Base-by-base conservation (phyloP, 2,113 vertebrate species). In the Rhagologus leucostigma region DNA sequence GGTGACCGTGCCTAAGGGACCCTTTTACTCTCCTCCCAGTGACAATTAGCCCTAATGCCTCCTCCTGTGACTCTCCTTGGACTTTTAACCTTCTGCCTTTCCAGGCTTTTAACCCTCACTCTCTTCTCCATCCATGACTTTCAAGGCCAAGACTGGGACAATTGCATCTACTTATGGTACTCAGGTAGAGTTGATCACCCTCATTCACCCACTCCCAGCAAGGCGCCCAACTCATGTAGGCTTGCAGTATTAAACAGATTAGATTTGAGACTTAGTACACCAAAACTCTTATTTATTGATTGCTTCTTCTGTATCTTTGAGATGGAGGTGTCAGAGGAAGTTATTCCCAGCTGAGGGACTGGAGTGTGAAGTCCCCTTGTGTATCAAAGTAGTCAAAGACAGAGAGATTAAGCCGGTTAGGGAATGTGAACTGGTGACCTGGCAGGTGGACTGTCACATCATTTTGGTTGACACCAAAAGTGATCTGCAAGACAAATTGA, bases 371-470 rank as follows among this genome's bases (percentile, higher is more conserved):
- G 78, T 98, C 98, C 0, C 98, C 98, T 4, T 96, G 85, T 9
- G 91, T 82, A 5, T 95, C 91, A 69, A 98, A 49, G 91, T 96
- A 98, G 82, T 92, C 96, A 87, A 98, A 97, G 60, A 91, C 89
- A 55, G 98, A 8, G n/a, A 97, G 73, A 59, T 77, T 96, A 62
- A 96, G 87, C 22, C 96, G 91, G 86, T 98, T 98, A 8, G 98
- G 98, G 88, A 98, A 97, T 0, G 97, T 98, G 94, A 98, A 97
- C n/a, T 97, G 80, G 33, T 97, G 78, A 13, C 94, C 97, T 11
- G 96, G 97, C 83, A 98, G 68, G 17, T 84, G 87, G 94, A 98
- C 53, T 27, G 94, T 97, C 91, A 98, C 30, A 46, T 98, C 96
- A 2, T 85, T 90, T 86, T 95, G 70, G 89, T 97, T 94, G 29